Base-by-base conservation (phyloP, 1,140 invertebrate species). In the Bombyx mandarina region DNA sequence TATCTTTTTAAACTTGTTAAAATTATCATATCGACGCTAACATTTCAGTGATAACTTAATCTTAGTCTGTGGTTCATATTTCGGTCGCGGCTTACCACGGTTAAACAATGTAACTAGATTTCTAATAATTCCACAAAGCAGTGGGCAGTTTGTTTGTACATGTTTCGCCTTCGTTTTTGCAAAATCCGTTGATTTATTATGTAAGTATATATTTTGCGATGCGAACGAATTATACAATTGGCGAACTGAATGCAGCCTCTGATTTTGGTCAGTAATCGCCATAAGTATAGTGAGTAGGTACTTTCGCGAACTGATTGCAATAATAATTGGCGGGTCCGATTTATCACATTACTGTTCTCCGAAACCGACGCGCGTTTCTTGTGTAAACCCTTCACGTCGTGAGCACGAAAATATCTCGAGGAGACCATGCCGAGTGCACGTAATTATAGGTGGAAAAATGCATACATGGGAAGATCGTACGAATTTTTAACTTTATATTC, bases 381-480 rank as follows among this genome's bases (percentile, higher is more conserved):
- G 79, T 82, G 80, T 70, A 83, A 86, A 76, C 80, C 75, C 79
- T 83, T 82, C 80, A 75, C 77, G 76, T 86, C 79, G 83, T 86
- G 79, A 75, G 75, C 81, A 82, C 79, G 81, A 84, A 82, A 82
- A 82, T 84, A 84, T 82, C 77, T 83, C 73, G 66, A 70, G 69
- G 69, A 78, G 74, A 71, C 75, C 80, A 83, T 79, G 77, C 76
- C 76, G 74, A 80, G 79, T 82, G 70, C 71, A 66, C 73, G 69
- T 86, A 86, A 86, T 86, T 86, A 86, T 78, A 82, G 78, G 77
- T 79, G 73, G 77, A 86, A 86, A 86, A 82, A 86, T 85, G 81
- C 75, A 82, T 77, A 70, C 81, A 83, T 84, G 80, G 78, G 79
- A 83, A 84, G 67, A 72, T 78, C 57, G 68, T 58, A 66, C 67